Conservation (phyloP, 2,888 invertebrate species). For the Rhamphomyia laevipes region DNA sequence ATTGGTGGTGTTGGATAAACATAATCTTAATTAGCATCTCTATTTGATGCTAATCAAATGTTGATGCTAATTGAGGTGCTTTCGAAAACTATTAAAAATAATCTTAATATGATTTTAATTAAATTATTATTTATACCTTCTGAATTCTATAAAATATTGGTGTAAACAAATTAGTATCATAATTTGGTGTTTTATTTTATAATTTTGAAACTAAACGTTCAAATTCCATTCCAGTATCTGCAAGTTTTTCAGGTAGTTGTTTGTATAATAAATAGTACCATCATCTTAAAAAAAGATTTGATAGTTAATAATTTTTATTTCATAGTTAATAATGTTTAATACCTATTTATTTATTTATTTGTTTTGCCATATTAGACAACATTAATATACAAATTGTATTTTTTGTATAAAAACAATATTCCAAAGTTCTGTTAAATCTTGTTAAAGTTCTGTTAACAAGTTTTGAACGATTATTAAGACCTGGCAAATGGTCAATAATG, state of each 20-base stretch:
- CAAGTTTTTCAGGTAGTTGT: slow-evolving; percentile 55
- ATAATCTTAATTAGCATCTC: slow-evolving; percentile 65
- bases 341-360: too few species aligned
- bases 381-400: too few species aligned
- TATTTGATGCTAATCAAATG: slow-evolving; percentile 62
- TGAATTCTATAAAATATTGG: slow-evolving; percentile 63
- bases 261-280: slow-evolving; percentile 56
- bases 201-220: slow-evolving; percentile 79
- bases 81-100: slow-evolving; percentile 36
- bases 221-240: slow-evolving; percentile 96
- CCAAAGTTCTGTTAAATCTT: slow-evolving; percentile 84
- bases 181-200: slow-evolving; percentile 75
- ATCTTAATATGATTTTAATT: background rate
- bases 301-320: background rate
- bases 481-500: slow-evolving; percentile 61
- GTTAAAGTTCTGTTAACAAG: slow-evolving; percentile 50
- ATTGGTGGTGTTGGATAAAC: slow-evolving; percentile 79
- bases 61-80: slow-evolving; percentile 45
- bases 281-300: slow-evolving; percentile 31
- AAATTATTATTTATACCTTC: slow-evolving; percentile 39
- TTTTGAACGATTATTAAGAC: slow-evolving; percentile 33
- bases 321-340: too few species aligned
- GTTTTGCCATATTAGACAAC: too few species aligned
- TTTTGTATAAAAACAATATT: slow-evolving; percentile 93
- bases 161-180: slow-evolving; percentile 84